Base-by-base conservation (phyloP, 2,888 invertebrate genomes). In the Micropterix aruncella region DNA sequence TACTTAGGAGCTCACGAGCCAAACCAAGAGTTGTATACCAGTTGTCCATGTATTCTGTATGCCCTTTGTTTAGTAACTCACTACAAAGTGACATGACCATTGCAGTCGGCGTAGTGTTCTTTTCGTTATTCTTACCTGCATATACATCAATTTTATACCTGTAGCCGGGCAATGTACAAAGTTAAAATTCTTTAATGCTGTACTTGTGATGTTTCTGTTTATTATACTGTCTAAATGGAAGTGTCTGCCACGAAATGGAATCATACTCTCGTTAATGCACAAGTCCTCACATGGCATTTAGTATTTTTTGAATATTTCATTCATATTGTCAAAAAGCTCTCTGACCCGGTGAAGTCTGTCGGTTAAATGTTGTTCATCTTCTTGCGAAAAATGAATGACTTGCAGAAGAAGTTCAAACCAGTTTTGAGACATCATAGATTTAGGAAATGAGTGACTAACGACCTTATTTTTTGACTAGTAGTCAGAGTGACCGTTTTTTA, bases 321-420 rank as follows among this genome's bases (percentile, higher is more conserved):
- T 58, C 47, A 57, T 40, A 14, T 44, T 47, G 39, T 59, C 47
- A 37, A 57, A 44, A 17, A 54, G 44, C n/a, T 49, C 9, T 41
- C 42, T 18, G 44, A 55, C 46, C 38, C 52, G 50, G 46, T 53
- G 52, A 27, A 57, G 47, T 37, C 57, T 50, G 43, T 56, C 52
- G 12, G 51, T 48, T 42, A 50, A 52, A 43, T 56, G 48, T n/a
- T n/a, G n/a, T n/a, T n/a, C n/a, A n/a, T n/a, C 55, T 42, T 55
- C 46, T 39, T 55, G 43, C 14, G 54, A 54, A 49, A 59, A 58
- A n/a, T n/a, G n/a, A n/a, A n/a, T n/a, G n/a, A n/a, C n/a, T n/a
- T n/a, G n/a, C n/a, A n/a, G n/a, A n/a, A n/a, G n/a, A n/a, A n/a
- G n/a, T n/a, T n/a, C n/a, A n/a, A n/a, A n/a, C n/a, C n/a, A n/a